A percentile compares a stretch with the other conserved stretches of the same genome.
Evolutionary conservation across 2,888 invertebrate species (phyloP).

Genomic region (Ormyrus pomaceus): DNA sequence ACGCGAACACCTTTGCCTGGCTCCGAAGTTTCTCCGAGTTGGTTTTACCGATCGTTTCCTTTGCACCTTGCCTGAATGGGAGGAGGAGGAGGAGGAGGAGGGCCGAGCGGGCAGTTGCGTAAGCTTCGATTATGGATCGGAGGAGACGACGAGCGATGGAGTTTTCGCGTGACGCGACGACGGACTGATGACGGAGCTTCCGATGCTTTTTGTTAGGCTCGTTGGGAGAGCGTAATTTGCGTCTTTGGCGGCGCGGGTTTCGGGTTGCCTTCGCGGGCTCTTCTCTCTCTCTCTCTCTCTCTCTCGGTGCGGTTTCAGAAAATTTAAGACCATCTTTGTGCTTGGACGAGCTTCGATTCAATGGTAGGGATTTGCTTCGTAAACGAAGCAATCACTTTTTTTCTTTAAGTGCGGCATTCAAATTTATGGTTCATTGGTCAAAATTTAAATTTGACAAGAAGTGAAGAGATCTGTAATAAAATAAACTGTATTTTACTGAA

Average conservation of each 20-base stretch:
- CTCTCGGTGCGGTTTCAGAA: neutral
- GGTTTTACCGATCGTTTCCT: neutral
- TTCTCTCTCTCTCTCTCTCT: neutral
- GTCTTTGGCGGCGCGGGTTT: neutral
- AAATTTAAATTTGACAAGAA: too few species aligned
- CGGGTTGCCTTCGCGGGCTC: neutral
- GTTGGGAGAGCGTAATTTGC: neutral
- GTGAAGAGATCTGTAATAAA: too few species aligned
- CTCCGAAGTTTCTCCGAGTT: neutral
- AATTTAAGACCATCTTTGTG: too few species aligned
- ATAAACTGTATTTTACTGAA: too few species aligned
- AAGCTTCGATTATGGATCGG: neutral
- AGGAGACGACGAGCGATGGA: neutral
- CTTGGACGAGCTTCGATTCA: too few species aligned
- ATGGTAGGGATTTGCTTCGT: too few species aligned
- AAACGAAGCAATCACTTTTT: too few species aligned
- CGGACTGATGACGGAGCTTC: neutral
- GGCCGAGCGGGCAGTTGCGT: neutral
- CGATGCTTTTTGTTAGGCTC: slow-evolving; percentile 8
- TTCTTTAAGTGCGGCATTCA: too few species aligned
- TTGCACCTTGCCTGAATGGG: slow-evolving; percentile 2
- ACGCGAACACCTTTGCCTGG: slow-evolving; percentile 29
- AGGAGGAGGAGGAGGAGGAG: too few species aligned
- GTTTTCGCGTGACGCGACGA: neutral
- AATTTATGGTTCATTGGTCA: too few species aligned